Evolutionary conservation across 1,140 invertebrate genomes (phyloP).

Genomic region (Dreissena polymorpha): DNA sequence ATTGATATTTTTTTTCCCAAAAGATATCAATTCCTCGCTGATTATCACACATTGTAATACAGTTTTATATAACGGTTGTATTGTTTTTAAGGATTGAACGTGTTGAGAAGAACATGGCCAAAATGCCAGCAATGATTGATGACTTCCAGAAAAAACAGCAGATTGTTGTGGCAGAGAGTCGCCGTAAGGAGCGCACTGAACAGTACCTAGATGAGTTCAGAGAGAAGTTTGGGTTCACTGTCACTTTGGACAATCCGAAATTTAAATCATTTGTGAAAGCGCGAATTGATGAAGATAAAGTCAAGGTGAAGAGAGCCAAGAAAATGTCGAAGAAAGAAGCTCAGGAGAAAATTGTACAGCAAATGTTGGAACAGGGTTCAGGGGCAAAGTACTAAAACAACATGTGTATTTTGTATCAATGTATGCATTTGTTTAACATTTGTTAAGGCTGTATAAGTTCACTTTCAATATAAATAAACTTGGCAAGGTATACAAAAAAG

Average conservation of each 20-base stretch:
- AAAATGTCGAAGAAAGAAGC: constrained; percentile 34
- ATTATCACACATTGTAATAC: too few species aligned
- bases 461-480: too few species aligned
- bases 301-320: constrained; percentile 17
- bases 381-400: not conserved
- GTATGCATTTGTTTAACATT: too few species aligned
- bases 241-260: not conserved
- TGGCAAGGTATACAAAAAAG: too few species aligned
- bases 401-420: too few species aligned
- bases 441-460: too few species aligned
- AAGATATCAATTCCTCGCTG: too few species aligned
- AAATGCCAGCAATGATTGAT: constrained; percentile 15
- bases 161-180: not conserved
- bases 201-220: constrained; percentile 27
- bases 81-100: constrained; percentile 11
- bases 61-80: too few species aligned
- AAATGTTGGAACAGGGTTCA: constrained; percentile 17
- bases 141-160: constrained; percentile 28
- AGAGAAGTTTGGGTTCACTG: constrained; percentile 32
- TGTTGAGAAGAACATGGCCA: constrained; percentile 36
- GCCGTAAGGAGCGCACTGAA: not conserved
- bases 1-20: too few species aligned
- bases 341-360: constrained; percentile 5
- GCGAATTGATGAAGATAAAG: constrained; percentile 11
- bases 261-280: constrained; percentile 20